Base-by-base conservation (phyloP, 1,140 invertebrate genomes). In the Conopomorpha cramerella region DNA sequence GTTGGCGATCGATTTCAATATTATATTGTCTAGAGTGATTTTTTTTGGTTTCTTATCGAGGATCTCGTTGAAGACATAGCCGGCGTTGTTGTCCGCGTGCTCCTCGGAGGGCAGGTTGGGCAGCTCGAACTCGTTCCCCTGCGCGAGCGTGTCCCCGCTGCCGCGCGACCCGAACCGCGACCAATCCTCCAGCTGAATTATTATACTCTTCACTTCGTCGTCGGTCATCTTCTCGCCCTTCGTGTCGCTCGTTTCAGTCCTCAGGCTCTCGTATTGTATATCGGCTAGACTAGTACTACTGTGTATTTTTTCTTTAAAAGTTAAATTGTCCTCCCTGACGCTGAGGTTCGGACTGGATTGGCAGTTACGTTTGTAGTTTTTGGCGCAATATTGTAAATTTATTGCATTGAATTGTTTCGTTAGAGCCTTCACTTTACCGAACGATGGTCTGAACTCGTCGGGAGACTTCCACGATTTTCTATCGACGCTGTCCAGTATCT, bases 381-480 rank as follows among this genome's bases (percentile, higher is more conserved):
- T 76, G 2, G 65, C 63, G 30, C 70, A 62, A 36, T 79, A 79
- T 10, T 34, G 60, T 10, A 79, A 49, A 49, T 77, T 77, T 8
- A 79, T 77, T 38, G 60, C 55, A 37, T 79, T 74, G 45, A 86
- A 87, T 46, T 83, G 83, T 60, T 83, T 84, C 2, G 85, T 79
- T 11, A 87, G 46, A 0, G 82, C 84, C 30, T 82, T 84, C 1
- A 87, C 85, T 63, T 81, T 77, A 1, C 85, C 84, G 31, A 77
- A 80, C 0, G 82, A 80, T 1, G 84, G 71, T 18, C 82, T 60
- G 13, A 81, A 82, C 32, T 84, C 81, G 36, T 84, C 81, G 1
- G 82, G 81, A 0, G 82, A 84, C 38, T 82, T 82, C 82, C 82
- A 84, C n/a, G 77, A 83, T 40, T 84, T 84, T 10, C 68, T 73